These are phyloP conservation scores for Lepetodrilus schrolli DNA, from an alignment of 2,888 invertebrate species.

Conservation along the genomic window DNA sequence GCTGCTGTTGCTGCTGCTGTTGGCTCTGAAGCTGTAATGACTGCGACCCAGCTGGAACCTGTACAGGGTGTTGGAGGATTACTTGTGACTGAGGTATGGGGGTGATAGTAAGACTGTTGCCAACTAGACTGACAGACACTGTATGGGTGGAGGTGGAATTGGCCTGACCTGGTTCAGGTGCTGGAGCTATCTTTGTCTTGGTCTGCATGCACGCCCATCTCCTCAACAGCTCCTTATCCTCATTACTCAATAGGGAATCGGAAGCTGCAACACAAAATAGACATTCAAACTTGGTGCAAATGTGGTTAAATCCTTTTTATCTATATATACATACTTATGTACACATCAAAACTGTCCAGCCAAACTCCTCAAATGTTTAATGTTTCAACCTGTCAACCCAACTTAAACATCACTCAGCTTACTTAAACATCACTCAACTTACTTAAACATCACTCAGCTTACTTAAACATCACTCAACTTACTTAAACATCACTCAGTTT, in stretches of 20 bases:
- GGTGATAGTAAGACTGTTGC: slow-evolving; percentile 23
- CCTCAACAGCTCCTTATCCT: slow-evolving; percentile 69
- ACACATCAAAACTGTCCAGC: too few species aligned
- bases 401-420: too few species aligned
- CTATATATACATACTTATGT: too few species aligned
- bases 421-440: too few species aligned
- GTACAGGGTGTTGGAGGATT: not conserved
- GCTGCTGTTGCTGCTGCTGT: not conserved
- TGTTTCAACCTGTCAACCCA: too few species aligned
- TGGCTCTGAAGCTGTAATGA: slow-evolving; percentile 1
- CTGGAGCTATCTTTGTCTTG: slow-evolving; percentile 31
- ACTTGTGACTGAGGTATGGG: slow-evolving; percentile 6
- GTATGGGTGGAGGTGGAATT: slow-evolving; percentile 36
- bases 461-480: too few species aligned
- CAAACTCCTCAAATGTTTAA: too few species aligned
- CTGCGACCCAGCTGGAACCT: not conserved
- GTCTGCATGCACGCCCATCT: slow-evolving; percentile 74
- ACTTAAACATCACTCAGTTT: too few species aligned
- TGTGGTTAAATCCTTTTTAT: too few species aligned
- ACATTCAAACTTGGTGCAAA: not conserved
- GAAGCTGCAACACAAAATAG: not conserved
- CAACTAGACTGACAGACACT: slow-evolving; percentile 7
- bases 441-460: too few species aligned
- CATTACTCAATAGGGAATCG: slow-evolving; percentile 55
- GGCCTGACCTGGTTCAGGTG: slow-evolving; percentile 33